These are phyloP conservation scores for Muraenolepis orangiensis DNA, from an alignment of 2,797 vertebrate genomes.

Conservation along the genomic window DNA sequence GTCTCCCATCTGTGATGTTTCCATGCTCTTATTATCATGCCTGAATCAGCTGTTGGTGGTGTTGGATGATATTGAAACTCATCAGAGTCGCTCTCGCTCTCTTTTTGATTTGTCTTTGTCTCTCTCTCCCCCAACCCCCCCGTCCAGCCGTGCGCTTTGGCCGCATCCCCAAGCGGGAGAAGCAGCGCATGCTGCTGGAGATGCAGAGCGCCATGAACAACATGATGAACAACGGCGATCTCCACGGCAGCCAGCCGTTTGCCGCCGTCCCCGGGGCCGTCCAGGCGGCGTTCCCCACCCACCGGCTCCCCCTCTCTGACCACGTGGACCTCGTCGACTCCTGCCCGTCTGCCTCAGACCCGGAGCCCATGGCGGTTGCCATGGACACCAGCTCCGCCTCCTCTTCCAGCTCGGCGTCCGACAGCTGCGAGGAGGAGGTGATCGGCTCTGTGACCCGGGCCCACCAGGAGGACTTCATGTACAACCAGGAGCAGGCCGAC, in stretches of 20 bases:
- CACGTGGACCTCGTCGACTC: constrained; percentile 41
- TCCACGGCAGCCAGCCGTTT: constrained; percentile 51
- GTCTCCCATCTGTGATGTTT: too few species aligned
- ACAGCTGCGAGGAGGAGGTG: constrained; percentile 90
- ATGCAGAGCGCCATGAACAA: constrained; percentile 98
- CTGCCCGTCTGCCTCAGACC: constrained; percentile 42
- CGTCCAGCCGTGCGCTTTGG: constrained; percentile 89
- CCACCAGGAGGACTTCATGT: constrained; percentile 90
- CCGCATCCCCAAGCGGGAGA: constrained; percentile 95
- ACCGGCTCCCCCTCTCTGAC: background rate
- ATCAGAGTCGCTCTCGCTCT: background rate
- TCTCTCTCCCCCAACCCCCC: constrained; percentile 11
- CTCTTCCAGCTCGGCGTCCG: constrained; percentile 51
- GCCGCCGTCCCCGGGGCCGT: constrained; percentile 9
- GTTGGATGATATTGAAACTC: background rate
- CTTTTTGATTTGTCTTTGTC: background rate
- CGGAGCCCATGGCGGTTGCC: constrained; percentile 31
- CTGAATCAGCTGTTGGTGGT: background rate
- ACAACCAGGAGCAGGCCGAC: constrained; percentile 81
- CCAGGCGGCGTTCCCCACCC: background rate
- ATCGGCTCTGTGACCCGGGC: constrained; percentile 85
- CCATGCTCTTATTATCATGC: too few species aligned
- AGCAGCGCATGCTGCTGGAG: constrained; percentile 93
- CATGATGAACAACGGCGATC: constrained; percentile 88
- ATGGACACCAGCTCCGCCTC: constrained; percentile 72